A percentile compares a stretch with the other conserved stretches of the same genome.
phyloP scores from a whole-genome alignment of 2,113 vertebrate genomes.

The Bos indicus region DNA sequence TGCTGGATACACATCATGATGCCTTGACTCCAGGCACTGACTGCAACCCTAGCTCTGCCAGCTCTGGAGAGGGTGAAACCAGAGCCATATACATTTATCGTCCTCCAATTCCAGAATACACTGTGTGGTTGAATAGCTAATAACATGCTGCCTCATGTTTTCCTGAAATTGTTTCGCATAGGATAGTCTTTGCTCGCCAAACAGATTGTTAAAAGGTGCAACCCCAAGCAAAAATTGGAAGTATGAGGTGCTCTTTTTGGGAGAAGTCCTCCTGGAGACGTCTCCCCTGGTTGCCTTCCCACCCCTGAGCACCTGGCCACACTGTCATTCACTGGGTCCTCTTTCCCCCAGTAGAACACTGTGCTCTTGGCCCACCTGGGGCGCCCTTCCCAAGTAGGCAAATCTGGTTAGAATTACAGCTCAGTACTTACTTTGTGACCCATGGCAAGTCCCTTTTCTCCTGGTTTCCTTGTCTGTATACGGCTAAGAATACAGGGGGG shows the following conservation, averaged over 20 bases:
- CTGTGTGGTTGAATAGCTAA: neutral
- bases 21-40: neutral
- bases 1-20: accelerated
- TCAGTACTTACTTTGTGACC: neutral
- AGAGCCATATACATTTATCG: neutral
- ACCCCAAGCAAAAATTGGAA: neutral
- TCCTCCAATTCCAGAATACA: neutral
- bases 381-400: neutral
- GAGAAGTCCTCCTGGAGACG: neutral
- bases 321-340: neutral
- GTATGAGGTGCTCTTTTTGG: neutral
- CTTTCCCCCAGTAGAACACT: neutral
- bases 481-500: neutral
- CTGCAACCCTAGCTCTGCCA: neutral
- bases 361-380: neutral
- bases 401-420: neutral
- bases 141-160: neutral
- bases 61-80: neutral
- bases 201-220: neutral
- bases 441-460: neutral
- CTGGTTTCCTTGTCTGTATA: neutral
- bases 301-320: neutral
- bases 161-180: neutral
- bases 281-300: neutral
- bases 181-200: neutral